These are phyloP conservation scores for Thyatira batis DNA, from an alignment of 2,888 invertebrate genomes.

Conservation along the genomic window DNA sequence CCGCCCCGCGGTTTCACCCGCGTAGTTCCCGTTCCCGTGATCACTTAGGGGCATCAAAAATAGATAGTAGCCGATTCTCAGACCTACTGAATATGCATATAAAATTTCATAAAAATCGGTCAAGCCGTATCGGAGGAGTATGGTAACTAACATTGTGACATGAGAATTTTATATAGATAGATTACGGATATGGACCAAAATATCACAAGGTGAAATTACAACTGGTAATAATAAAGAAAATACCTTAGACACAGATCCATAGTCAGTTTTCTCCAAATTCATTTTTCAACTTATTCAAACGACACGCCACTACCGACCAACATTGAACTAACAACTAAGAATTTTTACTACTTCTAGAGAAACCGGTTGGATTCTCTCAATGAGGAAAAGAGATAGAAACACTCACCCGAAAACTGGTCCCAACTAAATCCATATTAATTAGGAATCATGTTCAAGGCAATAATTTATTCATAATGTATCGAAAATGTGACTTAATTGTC, in stretches of 20 bases:
- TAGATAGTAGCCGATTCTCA: too few species aligned
- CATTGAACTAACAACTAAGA: background rate
- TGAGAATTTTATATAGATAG: too few species aligned
- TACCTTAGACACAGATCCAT: background rate
- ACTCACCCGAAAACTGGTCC: slow-evolving; percentile 10
- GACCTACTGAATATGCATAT: too few species aligned
- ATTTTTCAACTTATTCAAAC: background rate
- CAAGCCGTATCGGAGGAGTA: too few species aligned
- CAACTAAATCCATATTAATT: slow-evolving; percentile 1
- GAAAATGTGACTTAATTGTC: background rate
- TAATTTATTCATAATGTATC: background rate
- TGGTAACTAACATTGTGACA: too few species aligned
- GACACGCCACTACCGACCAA: background rate
- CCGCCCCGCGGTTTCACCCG: too few species aligned
- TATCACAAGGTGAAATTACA: too few species aligned
- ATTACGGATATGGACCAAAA: too few species aligned
- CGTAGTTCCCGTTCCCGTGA: too few species aligned
- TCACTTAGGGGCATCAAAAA: too few species aligned
- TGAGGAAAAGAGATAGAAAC: background rate
- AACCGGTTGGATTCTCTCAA: background rate
- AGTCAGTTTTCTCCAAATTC: background rate
- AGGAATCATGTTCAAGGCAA: background rate
- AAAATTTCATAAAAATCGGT: too few species aligned
- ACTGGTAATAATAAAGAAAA: too few species aligned
- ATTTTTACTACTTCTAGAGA: background rate